Base-by-base conservation (phyloP, 2,113 vertebrate genomes). In the Pithys albifrons region DNA sequence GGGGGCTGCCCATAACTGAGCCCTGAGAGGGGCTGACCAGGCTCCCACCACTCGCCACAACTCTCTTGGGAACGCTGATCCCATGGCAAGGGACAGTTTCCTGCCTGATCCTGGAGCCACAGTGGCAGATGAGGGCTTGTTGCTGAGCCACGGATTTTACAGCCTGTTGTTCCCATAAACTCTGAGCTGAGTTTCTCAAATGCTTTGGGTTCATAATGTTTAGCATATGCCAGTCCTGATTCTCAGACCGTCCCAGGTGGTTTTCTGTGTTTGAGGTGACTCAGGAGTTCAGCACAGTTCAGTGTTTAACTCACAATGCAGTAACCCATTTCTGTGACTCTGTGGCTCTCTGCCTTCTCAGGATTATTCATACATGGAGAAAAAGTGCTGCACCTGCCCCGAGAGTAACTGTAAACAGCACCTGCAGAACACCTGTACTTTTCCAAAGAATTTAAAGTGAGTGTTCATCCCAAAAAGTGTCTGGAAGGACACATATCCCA, bases 161-260 rank as follows among this genome's bases (percentile, higher is more conserved):
- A 64, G 73, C 80, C 58, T 73, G 59, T 37, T 88, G 69, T 49
- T 92, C 51, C 87, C 19, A 4, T 81, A 70, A 91, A 86, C 55
- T 12, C 31, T 0, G 0, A 24, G 49, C 16, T 28, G 69, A 41
- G 31, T 49, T 62, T 54, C 64, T 74, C 49, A 41, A 49, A 43
- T 0, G 7, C 69, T 87, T 39, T 20, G 23, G 11, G 76, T 91
- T 94, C 74, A 81, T 20, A 70, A 29, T 66, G 67, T 58, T 94
- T 19, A 22, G 89, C 0, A 0, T 85, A 80, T 77, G 80, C 52
- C 95, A 86, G 80, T 66, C 54, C 80, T 6, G 39, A 15, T 54
- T 35, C 69, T 51, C 37, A 0, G 28, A 7, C n/a, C 0, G 1
- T 62, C n/a, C 22, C 7, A 0, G 0, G 19, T 7, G 18, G 17